Evolutionary conservation across 2,113 vertebrate species (phyloP).

Genomic region (Leucosticte australis): DNA sequence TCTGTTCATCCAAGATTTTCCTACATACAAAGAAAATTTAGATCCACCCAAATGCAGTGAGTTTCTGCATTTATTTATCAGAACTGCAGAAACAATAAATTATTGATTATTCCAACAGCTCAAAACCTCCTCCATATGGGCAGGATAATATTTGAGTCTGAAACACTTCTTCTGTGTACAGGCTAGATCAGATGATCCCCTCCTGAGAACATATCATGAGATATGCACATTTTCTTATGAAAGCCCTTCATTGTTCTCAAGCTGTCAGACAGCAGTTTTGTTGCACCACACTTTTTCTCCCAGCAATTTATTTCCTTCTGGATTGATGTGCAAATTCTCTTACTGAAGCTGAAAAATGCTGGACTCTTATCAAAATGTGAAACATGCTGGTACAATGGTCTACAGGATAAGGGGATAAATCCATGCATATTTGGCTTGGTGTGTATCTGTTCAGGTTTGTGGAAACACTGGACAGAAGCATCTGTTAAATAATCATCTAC

Average conservation of each 20-base stretch:
- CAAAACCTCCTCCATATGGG: not conserved
- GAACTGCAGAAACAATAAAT: not conserved
- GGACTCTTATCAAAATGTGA: not conserved
- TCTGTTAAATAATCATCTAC: not conserved
- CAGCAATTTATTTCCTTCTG: not conserved
- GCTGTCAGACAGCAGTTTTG: not conserved
- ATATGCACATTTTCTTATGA: constrained; percentile 9
- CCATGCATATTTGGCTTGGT: not conserved
- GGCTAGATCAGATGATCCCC: not conserved
- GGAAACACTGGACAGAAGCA: not conserved
- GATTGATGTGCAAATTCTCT: not conserved
- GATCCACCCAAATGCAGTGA: not conserved
- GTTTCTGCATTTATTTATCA: not conserved
- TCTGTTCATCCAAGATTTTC: not conserved
- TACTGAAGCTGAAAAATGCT: not conserved
- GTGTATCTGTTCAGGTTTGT: not conserved
- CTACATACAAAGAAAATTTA: not conserved
- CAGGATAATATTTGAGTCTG: not conserved
- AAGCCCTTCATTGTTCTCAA: not conserved
- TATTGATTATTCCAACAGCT: not conserved
- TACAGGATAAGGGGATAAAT: not conserved
- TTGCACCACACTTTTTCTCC: not conserved
- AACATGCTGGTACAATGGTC: not conserved
- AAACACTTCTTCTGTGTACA: not conserved
- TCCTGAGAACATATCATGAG: not conserved